phyloP scores from a whole-genome alignment of 2,797 vertebrate species.

The Pipistrellus pygmaeus region DNA sequence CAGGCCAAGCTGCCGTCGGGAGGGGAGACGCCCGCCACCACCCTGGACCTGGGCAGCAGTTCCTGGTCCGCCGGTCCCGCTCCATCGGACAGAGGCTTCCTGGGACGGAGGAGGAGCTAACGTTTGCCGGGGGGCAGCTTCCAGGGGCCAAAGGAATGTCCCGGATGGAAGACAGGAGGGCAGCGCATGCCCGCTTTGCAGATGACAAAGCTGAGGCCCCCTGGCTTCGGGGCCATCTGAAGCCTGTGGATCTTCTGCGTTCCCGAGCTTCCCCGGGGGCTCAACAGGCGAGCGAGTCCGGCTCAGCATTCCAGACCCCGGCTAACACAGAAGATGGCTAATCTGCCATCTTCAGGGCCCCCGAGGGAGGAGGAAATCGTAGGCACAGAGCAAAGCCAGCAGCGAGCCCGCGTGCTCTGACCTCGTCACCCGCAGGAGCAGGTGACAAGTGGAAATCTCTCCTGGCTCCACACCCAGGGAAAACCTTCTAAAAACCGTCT shows the following conservation, averaged over 20 bases:
- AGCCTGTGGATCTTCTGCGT: not conserved
- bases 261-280: not conserved
- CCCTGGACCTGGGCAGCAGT: not conserved
- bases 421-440: not conserved
- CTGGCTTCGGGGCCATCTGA: rapidly evolving
- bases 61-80: rapidly evolving
- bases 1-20: rapidly evolving
- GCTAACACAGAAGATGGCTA: too few relatives aligned
- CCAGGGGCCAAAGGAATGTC: not conserved
- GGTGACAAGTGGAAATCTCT: not conserved
- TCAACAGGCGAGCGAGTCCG: not conserved
- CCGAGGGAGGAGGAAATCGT: rapidly evolving
- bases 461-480: not conserved
- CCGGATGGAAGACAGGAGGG: not conserved
- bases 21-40: rapidly evolving
- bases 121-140: not conserved
- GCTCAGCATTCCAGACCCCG: not conserved
- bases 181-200: rapidly evolving
- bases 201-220: not conserved
- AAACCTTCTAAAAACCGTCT: not conserved
- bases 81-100: not conserved
- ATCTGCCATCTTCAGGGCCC: rapidly evolving
- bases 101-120: not conserved
- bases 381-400: not conserved
- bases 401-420: rapidly evolving